phyloP scores from a whole-genome alignment of 2,113 vertebrate genomes.

The Glaucomys volans region DNA sequence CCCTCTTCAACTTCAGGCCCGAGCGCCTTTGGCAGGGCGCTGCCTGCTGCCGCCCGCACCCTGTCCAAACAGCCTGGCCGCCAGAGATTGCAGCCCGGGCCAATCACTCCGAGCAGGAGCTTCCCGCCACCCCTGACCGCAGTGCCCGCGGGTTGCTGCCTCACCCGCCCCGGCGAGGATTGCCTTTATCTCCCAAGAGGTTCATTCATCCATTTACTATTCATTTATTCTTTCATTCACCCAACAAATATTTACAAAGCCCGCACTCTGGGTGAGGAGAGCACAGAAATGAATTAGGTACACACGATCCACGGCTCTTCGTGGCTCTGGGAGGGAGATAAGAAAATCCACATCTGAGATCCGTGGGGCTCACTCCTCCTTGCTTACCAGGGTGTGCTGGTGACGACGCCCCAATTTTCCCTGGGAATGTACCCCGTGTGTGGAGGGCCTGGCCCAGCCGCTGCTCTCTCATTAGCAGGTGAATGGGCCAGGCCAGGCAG shows the following conservation, averaged over 20 bases:
- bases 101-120: rapidly evolving
- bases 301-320: neutral
- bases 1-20: neutral
- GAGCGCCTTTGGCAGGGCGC: neutral
- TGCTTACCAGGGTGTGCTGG: neutral
- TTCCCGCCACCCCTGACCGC: too few relatives aligned
- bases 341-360: neutral
- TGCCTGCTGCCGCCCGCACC: rapidly evolving
- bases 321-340: slow-evolving; percentile 27
- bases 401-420: neutral
- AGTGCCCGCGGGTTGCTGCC: neutral
- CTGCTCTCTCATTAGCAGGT: neutral
- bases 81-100: rapidly evolving
- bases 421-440: neutral
- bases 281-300: neutral
- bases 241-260: slow-evolving; percentile 55
- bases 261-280: neutral
- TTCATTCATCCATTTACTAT: slow-evolving; percentile 4
- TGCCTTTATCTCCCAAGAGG: neutral
- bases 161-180: neutral
- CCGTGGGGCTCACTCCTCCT: neutral
- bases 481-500: too few relatives aligned
- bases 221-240: slow-evolving; percentile 69
- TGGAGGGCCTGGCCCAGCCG: neutral
- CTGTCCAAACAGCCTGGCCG: neutral